Base-by-base conservation (phyloP, 2,113 vertebrate species). In the Corvus hawaiiensis region DNA sequence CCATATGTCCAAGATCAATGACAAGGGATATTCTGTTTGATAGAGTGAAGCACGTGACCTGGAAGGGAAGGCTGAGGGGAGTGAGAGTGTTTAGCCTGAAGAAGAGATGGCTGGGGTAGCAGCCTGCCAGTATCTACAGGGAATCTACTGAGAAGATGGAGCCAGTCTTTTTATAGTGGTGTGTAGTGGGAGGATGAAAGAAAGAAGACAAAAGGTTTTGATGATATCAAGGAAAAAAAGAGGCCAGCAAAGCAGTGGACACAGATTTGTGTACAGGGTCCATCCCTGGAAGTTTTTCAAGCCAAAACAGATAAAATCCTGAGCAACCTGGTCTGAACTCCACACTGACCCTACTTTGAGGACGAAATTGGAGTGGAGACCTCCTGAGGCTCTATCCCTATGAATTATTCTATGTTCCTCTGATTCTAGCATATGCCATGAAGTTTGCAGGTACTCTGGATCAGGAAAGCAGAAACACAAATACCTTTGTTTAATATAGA, bases 41-140 rank as follows among this genome's bases (percentile, higher is more conserved):
- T 16, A 84, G 43, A 37, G 22, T 37, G 16, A 91, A 68, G 16
- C 35, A 73, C 0, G 0, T 13, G 19, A 26, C 12, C 32, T 44
- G 9, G 15, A 26, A 76, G 11, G 30, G 30, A 43, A 88, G 15
- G n/a, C 7, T 77, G 85, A 56, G n/a, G 33, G 24, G 55, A 78
- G n/a, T 13, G 7, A 11, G 4, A 10, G 33, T 52, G 5, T 56
- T 83, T 11, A 79, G 21, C 23, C 27, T 79, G 82, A 84, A 75
- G 43, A 23, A 74, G 39, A 55, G 21, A 37, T 21, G 17, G 5
- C 23, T 69, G 49, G 51, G 24, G 33, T 7, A 83, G 20, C 11
- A 90, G 18, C 18, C 54, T 63, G 18, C 10, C 35, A 49, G 9
- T 37, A 82, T 3, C 35, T 69, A 18, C n/a, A 64, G 17, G 41